Conservation (phyloP, 2,888 invertebrate genomes). For the Scaeva pyrastri region DNA sequence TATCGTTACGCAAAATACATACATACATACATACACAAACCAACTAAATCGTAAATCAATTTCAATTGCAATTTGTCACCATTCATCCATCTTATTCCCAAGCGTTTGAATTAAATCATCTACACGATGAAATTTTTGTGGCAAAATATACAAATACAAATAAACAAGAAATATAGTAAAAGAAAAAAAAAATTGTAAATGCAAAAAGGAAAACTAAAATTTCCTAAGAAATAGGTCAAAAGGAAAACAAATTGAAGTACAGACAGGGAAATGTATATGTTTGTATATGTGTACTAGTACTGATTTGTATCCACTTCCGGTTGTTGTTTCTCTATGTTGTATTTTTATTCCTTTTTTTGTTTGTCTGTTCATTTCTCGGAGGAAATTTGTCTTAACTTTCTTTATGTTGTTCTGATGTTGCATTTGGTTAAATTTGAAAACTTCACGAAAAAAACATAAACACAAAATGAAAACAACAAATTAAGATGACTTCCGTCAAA, state of each 20-base stretch:
- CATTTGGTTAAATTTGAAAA: slow-evolving; percentile 65
- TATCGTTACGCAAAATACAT: slow-evolving; percentile 38
- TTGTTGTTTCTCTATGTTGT: slow-evolving; percentile 55
- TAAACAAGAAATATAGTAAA: slow-evolving; percentile 21
- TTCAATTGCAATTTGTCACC: slow-evolving; percentile 71
- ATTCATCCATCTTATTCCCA: slow-evolving; percentile 63
- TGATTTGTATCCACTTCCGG: slow-evolving; percentile 67
- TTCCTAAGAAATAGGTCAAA: slow-evolving; percentile 17
- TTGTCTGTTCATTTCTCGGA: slow-evolving; percentile 9
- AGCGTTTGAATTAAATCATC: slow-evolving; percentile 66
- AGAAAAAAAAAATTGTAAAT: neutral
- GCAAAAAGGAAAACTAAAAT: neutral
- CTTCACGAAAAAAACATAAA: slow-evolving; percentile 25
- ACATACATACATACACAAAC: neutral
- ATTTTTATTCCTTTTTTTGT: slow-evolving; percentile 12
- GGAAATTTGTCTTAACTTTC: slow-evolving; percentile 50
- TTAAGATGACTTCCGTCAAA: slow-evolving; percentile 23
- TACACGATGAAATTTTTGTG: slow-evolving; percentile 51
- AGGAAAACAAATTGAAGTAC: slow-evolving; percentile 29
- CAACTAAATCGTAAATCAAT: slow-evolving; percentile 59
- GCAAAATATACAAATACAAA: neutral
- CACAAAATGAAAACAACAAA: slow-evolving; percentile 37
- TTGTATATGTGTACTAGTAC: too few relatives aligned
- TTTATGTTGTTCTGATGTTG: slow-evolving; percentile 47
- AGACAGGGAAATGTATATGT: slow-evolving; percentile 41